Evolutionary conservation across 2,113 vertebrate genomes (phyloP).

Genomic region (Porphyrio hochstetteri): DNA sequence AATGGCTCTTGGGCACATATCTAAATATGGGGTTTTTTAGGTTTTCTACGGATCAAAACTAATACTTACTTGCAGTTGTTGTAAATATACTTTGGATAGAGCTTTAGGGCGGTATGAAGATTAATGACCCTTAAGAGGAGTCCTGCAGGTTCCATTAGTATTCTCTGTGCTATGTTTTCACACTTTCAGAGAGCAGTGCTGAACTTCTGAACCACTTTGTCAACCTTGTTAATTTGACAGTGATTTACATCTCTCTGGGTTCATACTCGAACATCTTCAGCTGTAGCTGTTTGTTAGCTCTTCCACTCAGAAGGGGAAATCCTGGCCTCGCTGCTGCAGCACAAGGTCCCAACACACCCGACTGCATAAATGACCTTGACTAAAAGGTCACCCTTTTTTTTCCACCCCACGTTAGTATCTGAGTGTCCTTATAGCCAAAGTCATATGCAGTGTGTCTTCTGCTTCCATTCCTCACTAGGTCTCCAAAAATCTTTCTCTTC

Average conservation of each 20-base stretch:
- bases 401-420: background rate
- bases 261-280: constrained; percentile 23
- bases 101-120: background rate
- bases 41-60: background rate
- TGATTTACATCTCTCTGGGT: constrained; percentile 53
- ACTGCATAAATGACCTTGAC: background rate
- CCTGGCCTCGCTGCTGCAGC: background rate
- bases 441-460: background rate
- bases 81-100: background rate
- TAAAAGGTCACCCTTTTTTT: background rate
- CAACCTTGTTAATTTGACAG: constrained; percentile 50
- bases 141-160: constrained; percentile 51
- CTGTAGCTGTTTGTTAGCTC: constrained; percentile 1
- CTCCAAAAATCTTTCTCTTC: background rate
- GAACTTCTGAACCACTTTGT: constrained; percentile 57
- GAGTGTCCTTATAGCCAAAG: background rate
- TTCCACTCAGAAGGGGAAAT: background rate
- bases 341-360: background rate
- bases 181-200: background rate
- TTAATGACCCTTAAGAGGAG: constrained; percentile 37
- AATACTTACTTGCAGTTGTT: background rate
- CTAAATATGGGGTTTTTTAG: background rate
- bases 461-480: background rate
- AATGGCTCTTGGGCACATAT: background rate
- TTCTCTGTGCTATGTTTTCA: background rate